A percentile compares a stretch with the other conserved stretches of the same genome.
Conservation (phyloP, 2,113 vertebrate species). For the Xiphophorus couchianus region DNA sequence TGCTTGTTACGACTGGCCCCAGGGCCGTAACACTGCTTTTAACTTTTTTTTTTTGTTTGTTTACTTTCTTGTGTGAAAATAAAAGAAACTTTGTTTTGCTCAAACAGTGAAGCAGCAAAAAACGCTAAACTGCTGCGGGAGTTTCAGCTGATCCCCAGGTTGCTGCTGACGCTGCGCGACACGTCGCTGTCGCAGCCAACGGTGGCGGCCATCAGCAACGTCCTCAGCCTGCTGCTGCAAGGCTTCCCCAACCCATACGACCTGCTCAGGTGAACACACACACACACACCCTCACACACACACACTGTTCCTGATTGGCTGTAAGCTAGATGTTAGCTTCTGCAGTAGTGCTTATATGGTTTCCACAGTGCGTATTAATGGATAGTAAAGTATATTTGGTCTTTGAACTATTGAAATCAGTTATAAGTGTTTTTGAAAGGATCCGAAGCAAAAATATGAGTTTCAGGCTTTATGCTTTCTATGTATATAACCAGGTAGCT, state of each 20-base stretch:
- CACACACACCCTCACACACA: neutral
- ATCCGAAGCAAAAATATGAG: too few relatives aligned
- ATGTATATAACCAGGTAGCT: too few relatives aligned
- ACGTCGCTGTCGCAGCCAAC: slow-evolving; percentile 93
- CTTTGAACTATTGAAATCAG: too few relatives aligned
- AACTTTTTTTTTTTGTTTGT: neutral
- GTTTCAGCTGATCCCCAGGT: slow-evolving; percentile 93
- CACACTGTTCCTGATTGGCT: too few relatives aligned
- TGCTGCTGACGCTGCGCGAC: slow-evolving; percentile 93
- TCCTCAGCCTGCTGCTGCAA: slow-evolving; percentile 94
- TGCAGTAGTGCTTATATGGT: too few relatives aligned
- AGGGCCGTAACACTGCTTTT: too few relatives aligned
- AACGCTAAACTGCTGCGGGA: slow-evolving; percentile 95
- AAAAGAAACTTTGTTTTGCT: neutral
- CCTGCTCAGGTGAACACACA: slow-evolving; percentile 86
- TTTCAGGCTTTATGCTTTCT: neutral
- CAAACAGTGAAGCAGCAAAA: slow-evolving; percentile 90
- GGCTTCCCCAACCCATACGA: slow-evolving; percentile 94
- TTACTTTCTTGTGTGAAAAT: neutral
- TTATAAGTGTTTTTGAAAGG: too few relatives aligned
- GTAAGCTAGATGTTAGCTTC: too few relatives aligned
- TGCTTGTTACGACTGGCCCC: too few relatives aligned
- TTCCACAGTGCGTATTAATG: too few relatives aligned
- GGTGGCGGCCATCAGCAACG: slow-evolving; percentile 91
- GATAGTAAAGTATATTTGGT: too few relatives aligned